Percentiles rank a stretch among this genome's conserved stretches.
Conservation (phyloP, 2,888 invertebrate species). For the Epirrhoe alternata region DNA sequence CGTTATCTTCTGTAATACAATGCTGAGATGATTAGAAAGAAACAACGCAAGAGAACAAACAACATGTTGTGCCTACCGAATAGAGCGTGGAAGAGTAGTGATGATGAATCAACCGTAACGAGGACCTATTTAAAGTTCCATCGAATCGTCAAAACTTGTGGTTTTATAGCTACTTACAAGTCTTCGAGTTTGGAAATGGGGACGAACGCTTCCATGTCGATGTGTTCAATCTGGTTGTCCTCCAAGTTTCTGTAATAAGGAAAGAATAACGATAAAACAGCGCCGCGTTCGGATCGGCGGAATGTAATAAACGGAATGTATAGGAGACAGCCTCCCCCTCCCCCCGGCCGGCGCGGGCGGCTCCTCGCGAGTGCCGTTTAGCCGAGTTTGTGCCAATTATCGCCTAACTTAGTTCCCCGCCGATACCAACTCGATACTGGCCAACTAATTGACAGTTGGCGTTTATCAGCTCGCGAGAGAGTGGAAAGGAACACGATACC, state of each 20-base stretch:
- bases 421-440: conserved; percentile 9
- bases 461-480: conserved; percentile 7
- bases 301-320: conserved; percentile 2
- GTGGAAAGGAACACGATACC: background rate
- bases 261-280: conserved; percentile 14
- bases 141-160: background rate
- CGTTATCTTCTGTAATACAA: too few relatives aligned
- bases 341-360: too few relatives aligned
- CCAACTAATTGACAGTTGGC: conserved; percentile 13
- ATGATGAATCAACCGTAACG: background rate
- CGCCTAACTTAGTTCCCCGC: conserved; percentile 8
- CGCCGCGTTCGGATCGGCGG: background rate
- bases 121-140: background rate
- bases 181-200: conserved; percentile 92
- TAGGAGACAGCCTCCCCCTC: conserved; percentile 1
- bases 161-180: conserved; percentile 87
- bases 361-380: conserved; percentile 1
- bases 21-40: too few relatives aligned
- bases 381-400: conserved; percentile 20
- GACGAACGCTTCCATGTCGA: conserved; percentile 94
- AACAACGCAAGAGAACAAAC: too few relatives aligned
- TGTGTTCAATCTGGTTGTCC: conserved; percentile 92
- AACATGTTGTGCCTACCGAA: background rate
- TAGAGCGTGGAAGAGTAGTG: background rate
- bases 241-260: conserved; percentile 91